Conservation (phyloP, 2,888 invertebrate genomes). For the Ashinkailepas kermadecensis region DNA sequence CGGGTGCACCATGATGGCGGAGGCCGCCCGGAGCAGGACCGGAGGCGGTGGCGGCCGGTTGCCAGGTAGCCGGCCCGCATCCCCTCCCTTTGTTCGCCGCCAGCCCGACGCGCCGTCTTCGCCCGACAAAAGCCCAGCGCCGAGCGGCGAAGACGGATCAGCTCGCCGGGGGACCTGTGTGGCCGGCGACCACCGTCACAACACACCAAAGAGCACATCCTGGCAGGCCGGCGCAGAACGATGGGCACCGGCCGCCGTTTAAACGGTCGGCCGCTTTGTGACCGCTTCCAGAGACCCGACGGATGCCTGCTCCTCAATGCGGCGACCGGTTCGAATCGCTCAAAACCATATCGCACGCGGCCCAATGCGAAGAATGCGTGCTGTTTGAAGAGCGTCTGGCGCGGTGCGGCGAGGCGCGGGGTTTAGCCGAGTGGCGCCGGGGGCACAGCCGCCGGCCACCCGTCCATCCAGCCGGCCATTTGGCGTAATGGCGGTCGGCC, state of each 20-base stretch:
- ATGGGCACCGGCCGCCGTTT: not conserved
- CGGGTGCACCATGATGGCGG: not conserved
- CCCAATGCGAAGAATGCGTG: conserved; percentile 13
- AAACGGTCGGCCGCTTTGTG: conserved; percentile 17
- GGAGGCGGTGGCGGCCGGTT: not conserved
- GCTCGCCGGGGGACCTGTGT: not conserved
- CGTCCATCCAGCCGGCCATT: not conserved
- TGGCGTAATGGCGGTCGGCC: not conserved
- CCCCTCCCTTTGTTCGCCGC: conserved; percentile 3
- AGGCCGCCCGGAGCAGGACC: not conserved
- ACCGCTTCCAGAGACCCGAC: too few species aligned
- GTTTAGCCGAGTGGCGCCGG: not conserved
- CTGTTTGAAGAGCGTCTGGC: not conserved
- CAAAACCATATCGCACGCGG: conserved; percentile 5
- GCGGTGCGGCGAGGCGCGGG: not conserved
- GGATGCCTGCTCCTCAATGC: too few species aligned
- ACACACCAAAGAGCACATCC: not conserved
- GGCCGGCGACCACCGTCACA: not conserved
- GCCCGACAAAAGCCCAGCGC: conserved; percentile 5
- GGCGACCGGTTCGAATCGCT: not conserved
- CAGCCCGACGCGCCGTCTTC: not conserved
- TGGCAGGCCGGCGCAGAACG: not conserved
- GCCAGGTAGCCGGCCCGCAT: not conserved
- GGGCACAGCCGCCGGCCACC: not conserved
- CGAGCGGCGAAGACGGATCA: not conserved